Base-by-base conservation (phyloP, 2,888 invertebrate genomes). In the Graphium colonna region DNA sequence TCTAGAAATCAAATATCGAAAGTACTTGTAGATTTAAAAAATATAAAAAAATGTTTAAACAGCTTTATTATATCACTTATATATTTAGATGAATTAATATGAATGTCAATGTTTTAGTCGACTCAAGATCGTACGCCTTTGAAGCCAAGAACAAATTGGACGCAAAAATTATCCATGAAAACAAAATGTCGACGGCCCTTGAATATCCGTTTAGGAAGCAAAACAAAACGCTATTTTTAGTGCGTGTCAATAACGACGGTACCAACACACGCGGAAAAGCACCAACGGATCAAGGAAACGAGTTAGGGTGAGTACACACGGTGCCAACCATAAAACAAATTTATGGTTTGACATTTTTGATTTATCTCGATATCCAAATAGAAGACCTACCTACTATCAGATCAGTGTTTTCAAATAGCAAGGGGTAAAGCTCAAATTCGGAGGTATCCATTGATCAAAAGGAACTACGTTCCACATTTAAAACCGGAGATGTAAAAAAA, bases 231-330 rank as follows among this genome's bases (percentile, higher is more conserved):
- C 56, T 63, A 61, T 77, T 75, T 73, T 73, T 67, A 65, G 12
- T 64, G 18, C 65, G 68, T 77, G 77, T 79, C 78, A 73, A 77
- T 75, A 77, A 70, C 67, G 67, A 62, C 67, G 60, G 64, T 67
- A n/a, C n/a, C n/a, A n/a, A n/a, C 63, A 60, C 61, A 62, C 67
- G 68, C 69, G 75, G 79, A 80, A 83, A 78, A 79, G 77, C 77
- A 69, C 63, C 62, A 65, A 69, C 70, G 72, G 74, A 80, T 79
- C 79, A 77, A 82, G 83, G 81, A 79, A 76, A 61, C 59, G 58
- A 60, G 58, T 61, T 65, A 71, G 69, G 69, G 68, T 21, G 31
- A 13, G 31, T 10, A n/a, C 33, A 52, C 39, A 51, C 39, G 38
- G 2, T 8, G 17, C 3, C 38, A 13, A 10, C 13, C 13, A 42